These are phyloP conservation scores for Spinus olivaceus DNA, from an alignment of 2,797 vertebrate genomes.

Conservation along the genomic window DNA sequence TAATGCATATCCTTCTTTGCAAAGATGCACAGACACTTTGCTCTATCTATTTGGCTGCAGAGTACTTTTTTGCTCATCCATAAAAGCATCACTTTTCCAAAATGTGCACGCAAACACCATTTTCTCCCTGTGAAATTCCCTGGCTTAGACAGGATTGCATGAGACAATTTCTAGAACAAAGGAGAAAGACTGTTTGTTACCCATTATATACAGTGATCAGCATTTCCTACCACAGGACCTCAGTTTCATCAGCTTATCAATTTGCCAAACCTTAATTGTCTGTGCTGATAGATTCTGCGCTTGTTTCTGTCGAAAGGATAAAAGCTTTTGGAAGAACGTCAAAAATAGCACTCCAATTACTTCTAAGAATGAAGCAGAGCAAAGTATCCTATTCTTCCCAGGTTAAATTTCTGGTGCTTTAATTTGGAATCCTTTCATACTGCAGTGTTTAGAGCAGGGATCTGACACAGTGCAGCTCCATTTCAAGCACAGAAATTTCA, in stretches of 20 bases:
- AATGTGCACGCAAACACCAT: rapidly evolving
- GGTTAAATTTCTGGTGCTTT: neutral
- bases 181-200: neutral
- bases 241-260: neutral
- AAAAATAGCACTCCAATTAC: neutral
- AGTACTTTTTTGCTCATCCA: neutral
- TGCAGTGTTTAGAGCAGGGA: neutral
- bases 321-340: neutral
- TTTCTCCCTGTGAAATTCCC: neutral
- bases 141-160: neutral
- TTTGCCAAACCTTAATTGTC: neutral
- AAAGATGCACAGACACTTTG: neutral
- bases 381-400: neutral
- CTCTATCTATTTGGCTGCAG: neutral
- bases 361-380: neutral
- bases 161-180: neutral
- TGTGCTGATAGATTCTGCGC: neutral
- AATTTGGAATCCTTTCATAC: neutral
- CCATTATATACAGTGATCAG: neutral
- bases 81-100: neutral
- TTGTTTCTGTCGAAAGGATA: neutral
- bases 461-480: neutral
- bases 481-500: neutral
- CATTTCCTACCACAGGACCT: neutral
- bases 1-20: neutral